A percentile compares a stretch with the other conserved stretches of the same genome.
These are phyloP conservation scores for Antennarius maculatus DNA, from an alignment of 2,797 vertebrate genomes.

Conservation along the genomic window DNA sequence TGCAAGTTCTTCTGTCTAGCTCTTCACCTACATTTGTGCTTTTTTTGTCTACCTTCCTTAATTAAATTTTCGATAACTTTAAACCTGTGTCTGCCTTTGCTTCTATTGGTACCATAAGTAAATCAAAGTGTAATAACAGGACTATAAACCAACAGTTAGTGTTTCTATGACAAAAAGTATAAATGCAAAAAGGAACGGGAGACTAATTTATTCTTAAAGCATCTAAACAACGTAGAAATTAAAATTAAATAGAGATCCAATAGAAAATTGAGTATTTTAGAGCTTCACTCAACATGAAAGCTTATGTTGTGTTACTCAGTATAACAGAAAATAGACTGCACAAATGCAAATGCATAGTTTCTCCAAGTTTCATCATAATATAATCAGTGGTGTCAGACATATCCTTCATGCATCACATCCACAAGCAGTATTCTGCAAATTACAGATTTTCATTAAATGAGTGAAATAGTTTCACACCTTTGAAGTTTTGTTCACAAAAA, in stretches of 20 bases:
- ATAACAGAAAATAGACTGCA: constrained; percentile 9
- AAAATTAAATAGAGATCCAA: not conserved
- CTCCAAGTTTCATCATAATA: constrained; percentile 40
- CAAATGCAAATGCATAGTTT: constrained; percentile 29
- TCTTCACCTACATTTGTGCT: too few species aligned
- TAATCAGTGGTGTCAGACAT: constrained; percentile 34
- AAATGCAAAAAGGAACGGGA: not conserved
- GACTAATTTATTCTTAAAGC: not conserved
- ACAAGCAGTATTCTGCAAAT: not conserved
- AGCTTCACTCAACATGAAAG: constrained; percentile 6
- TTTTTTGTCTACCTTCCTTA: too few species aligned
- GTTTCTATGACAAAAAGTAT: not conserved
- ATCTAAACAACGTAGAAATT: not conserved
- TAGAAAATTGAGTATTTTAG: not conserved
- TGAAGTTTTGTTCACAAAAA: not conserved
- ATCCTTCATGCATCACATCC: constrained; percentile 31
- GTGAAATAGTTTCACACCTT: not conserved
- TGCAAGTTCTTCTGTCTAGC: too few species aligned
- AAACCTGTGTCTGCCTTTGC: too few species aligned
- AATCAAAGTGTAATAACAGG: too few species aligned
- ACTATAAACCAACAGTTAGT: not conserved
- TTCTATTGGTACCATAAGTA: too few species aligned
- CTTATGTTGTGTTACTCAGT: constrained; percentile 18
- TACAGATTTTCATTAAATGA: constrained; percentile 4
- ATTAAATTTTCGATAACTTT: too few species aligned